Evolutionary conservation across 1,140 invertebrate genomes (phyloP).

Genomic region (Panulirus ornatus): DNA sequence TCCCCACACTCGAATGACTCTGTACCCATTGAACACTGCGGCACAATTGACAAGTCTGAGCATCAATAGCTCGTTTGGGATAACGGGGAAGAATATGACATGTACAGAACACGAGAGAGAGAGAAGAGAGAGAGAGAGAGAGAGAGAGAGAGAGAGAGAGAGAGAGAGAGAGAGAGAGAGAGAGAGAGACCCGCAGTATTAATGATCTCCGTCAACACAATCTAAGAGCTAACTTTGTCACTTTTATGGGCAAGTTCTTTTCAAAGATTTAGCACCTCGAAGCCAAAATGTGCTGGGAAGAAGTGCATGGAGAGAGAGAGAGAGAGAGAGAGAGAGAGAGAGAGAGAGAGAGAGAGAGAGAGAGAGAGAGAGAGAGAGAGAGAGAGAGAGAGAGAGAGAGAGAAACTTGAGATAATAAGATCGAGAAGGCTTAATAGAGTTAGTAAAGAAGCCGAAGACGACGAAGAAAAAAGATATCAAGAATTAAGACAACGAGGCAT

Average conservation of each 20-base stretch:
- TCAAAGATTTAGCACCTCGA: neutral
- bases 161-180: neutral
- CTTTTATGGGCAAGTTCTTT: no score
- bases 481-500: neutral
- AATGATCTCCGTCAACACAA: no score
- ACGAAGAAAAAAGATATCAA: neutral
- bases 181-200: no score
- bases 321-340: neutral
- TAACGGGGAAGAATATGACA: neutral
- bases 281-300: neutral
- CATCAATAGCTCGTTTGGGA: no score
- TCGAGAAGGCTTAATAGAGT: neutral
- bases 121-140: neutral
- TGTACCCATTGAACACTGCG: no score
- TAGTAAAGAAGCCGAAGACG: neutral
- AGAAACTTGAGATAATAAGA: neutral
- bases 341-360: neutral
- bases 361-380: neutral
- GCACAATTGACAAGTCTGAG: no score
- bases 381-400: neutral
- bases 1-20: no score
- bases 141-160: neutral
- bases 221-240: no score
- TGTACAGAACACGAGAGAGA: neutral
- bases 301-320: neutral